Evolutionary conservation across 2,888 invertebrate species (phyloP).

Genomic region (Nyleta sp.): DNA sequence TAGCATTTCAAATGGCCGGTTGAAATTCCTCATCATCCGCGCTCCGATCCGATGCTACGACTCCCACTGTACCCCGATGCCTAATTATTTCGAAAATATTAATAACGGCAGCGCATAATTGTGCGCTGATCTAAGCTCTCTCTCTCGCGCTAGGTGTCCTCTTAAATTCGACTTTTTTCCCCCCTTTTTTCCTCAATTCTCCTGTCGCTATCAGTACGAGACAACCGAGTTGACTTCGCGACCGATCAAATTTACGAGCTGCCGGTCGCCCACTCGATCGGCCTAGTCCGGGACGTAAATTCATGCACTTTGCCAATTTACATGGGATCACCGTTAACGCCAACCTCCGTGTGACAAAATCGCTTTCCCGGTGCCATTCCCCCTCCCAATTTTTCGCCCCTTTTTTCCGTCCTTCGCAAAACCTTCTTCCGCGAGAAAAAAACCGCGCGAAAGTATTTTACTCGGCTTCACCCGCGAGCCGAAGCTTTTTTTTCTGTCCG

Average conservation of each 20-base stretch:
- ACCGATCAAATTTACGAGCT: conserved; percentile 18
- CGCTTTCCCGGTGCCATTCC: conserved; percentile 5
- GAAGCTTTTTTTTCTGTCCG: conserved; percentile 15
- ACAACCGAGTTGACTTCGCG: conserved; percentile 17
- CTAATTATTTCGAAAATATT: too few species aligned
- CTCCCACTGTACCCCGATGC: too few species aligned
- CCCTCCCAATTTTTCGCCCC: neutral
- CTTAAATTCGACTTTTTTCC: neutral
- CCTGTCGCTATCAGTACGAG: neutral
- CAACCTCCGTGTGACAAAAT: conserved; percentile 19
- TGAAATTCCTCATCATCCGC: too few species aligned
- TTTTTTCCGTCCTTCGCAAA: conserved; percentile 6
- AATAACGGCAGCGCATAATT: neutral
- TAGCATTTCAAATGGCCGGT: too few species aligned
- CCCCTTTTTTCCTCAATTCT: neutral
- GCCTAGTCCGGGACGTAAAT: conserved; percentile 27
- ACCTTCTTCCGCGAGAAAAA: conserved; percentile 26
- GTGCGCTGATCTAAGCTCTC: neutral
- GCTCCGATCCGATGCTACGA: too few species aligned
- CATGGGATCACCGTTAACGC: conserved; percentile 35
- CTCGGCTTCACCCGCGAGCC: conserved; percentile 11
- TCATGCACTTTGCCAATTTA: conserved; percentile 39
- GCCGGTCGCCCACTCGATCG: conserved; percentile 15
- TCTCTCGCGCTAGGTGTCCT: neutral
- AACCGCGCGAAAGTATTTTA: conserved; percentile 13